These are phyloP conservation scores for Nannobrachium achirus DNA, from an alignment of 2,113 vertebrate genomes.

Conservation along the genomic window DNA sequence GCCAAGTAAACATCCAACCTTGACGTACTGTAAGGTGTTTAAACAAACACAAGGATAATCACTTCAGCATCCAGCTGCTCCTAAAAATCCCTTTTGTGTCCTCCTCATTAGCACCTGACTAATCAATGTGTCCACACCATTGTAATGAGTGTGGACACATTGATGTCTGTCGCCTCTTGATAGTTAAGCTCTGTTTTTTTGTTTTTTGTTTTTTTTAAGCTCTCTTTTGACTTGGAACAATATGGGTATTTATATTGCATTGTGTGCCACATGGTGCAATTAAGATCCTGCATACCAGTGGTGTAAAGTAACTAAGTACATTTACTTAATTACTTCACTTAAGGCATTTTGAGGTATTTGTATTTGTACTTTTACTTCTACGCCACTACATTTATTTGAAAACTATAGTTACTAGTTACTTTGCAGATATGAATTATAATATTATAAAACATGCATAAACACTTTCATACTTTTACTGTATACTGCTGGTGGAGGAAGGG, in stretches of 20 bases:
- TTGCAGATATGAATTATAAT: no score
- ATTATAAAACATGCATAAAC: no score
- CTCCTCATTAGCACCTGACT: conserved; percentile 34
- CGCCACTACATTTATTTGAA: no score
- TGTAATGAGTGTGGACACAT: background rate
- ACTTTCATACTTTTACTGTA: no score
- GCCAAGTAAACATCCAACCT: conserved; percentile 5
- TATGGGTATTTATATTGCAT: conserved; percentile 33
- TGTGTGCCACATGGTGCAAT: conserved; percentile 42
- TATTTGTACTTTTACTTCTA: no score
- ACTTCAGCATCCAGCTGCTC: conserved; percentile 4
- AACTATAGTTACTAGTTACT: no score
- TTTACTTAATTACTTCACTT: no score
- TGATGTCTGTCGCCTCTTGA: conserved; percentile 12
- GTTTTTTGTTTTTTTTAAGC: no score
- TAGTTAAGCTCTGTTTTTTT: conserved; percentile 36
- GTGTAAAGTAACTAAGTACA: no score
- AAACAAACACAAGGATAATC: conserved; percentile 22
- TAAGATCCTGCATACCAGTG: conserved; percentile 11
- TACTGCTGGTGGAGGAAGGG: no score
- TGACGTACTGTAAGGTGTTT: background rate
- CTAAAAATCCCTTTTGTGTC: conserved; percentile 34
- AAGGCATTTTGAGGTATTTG: no score
- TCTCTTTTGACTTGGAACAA: conserved; percentile 30
- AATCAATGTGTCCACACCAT: conserved; percentile 5